Base-by-base conservation (phyloP, 2,888 invertebrate genomes). In the Xanthia icteritia region DNA sequence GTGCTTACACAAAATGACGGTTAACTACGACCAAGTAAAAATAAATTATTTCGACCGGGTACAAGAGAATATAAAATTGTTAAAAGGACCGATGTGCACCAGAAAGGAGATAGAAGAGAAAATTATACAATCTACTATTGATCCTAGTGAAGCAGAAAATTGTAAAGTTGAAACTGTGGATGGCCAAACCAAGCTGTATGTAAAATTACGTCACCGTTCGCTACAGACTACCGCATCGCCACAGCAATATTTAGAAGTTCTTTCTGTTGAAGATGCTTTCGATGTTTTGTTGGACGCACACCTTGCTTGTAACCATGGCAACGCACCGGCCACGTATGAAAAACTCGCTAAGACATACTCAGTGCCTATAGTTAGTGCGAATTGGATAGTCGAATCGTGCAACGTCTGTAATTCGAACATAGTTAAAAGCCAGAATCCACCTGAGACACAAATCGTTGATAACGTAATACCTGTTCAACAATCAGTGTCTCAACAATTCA, bases 241-340 rank as follows among this genome's bases (percentile, higher is more conserved):
- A 68, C 6, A 11, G 11, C 0, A 20, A 15, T 15, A 6, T 23
- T 5, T 51, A 39, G 48, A 81, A 51, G 20, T 84, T 15, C 0
- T 84, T 45, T 2, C 85, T 13, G 27, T 61, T 42, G 87, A 73
- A 27, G 87, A 81, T 5, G 71, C 81, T 11, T 84, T 84, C 5
- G 60, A 75, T n/a, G 0, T 70, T 4, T 39, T 85, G 23, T 65
- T 85, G 11, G 5, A 45, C 0, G 15, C 36, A 15, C 84, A 84
- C 31, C 0, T 85, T 8, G 13, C 15, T 0, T 20, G 23, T 60
- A 0, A 27, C 0, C 87, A 87, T 31, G 68, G 54, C 0, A 5
- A 56, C 13, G 23, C n/a, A 8, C 0, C 0, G 0, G 5, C 13
- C 0, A 81, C 60, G 0, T 51, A 54, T 3, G 1, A 39, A 1